These are phyloP conservation scores for Ennomos erosarius DNA, from an alignment of 2,888 invertebrate species.

Conservation along the genomic window DNA sequence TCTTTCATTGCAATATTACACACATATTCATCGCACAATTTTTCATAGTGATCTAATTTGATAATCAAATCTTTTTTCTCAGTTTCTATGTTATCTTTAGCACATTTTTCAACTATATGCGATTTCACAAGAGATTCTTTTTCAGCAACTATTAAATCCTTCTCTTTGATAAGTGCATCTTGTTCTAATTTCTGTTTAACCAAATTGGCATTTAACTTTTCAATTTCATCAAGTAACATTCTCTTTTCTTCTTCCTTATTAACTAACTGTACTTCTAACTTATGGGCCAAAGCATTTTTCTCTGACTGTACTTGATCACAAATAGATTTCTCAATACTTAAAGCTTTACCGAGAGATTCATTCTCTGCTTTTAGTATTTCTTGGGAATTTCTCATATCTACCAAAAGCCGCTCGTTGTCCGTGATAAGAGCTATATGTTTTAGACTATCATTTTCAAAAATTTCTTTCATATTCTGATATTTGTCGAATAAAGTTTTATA, in stretches of 20 bases:
- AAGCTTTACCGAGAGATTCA: constrained; percentile 15
- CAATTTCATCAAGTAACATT: constrained; percentile 32
- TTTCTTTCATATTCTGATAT: background rate
- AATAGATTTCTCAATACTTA: constrained; percentile 5
- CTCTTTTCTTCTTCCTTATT: constrained; percentile 16
- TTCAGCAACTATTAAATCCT: constrained; percentile 40
- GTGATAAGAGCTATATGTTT: constrained; percentile 11
- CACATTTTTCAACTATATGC: constrained; percentile 38
- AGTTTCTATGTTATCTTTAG: constrained; percentile 45
- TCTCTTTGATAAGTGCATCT: constrained; percentile 40
- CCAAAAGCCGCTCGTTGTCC: constrained; percentile 11
- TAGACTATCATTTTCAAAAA: background rate
- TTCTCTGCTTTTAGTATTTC: constrained; percentile 24
- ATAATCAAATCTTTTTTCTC: constrained; percentile 44
- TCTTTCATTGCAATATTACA: constrained; percentile 40
- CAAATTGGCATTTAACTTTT: constrained; percentile 32
- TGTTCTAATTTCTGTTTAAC: constrained; percentile 19
- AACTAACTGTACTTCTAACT: constrained; percentile 18
- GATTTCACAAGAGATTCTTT: constrained; percentile 13
- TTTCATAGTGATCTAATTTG: constrained; percentile 24
- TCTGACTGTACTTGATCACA: constrained; percentile 5
- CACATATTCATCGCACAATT: constrained; percentile 23
- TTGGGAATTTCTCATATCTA: constrained; percentile 5
- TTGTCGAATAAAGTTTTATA: background rate
- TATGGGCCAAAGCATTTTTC: constrained; percentile 6